Conservation (phyloP, 2,888 invertebrate species). For the Scaptomyza cyrtandrae region DNA sequence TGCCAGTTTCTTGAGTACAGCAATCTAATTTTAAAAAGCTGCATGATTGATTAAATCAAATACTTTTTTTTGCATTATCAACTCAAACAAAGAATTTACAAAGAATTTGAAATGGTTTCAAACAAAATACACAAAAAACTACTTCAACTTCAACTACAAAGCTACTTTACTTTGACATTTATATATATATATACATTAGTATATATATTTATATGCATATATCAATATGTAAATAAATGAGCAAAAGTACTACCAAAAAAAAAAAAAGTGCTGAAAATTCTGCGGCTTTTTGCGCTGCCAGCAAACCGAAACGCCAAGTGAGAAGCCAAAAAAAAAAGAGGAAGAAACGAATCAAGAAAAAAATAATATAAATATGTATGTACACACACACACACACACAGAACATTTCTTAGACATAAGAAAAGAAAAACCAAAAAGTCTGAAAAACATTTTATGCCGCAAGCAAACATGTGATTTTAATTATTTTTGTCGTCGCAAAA, state of each 20-base stretch:
- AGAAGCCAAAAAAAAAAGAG: constrained; percentile 48
- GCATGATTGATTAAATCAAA: background rate
- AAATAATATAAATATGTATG: constrained; percentile 40
- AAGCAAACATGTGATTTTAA: constrained; percentile 80
- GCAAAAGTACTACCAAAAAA: constrained; percentile 31
- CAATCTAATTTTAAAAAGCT: background rate
- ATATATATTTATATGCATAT: constrained; percentile 8
- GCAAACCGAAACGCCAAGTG: constrained; percentile 71
- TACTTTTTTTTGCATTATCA: background rate
- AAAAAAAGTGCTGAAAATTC: constrained; percentile 28
- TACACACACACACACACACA: background rate
- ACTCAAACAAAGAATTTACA: background rate
- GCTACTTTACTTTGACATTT: background rate
- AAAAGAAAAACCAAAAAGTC: constrained; percentile 44
- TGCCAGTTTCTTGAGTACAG: background rate
- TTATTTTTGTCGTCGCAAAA: constrained; percentile 77
- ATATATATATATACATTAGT: background rate
- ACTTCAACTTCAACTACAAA: too few relatives aligned
- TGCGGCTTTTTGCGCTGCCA: constrained; percentile 64
- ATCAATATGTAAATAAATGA: constrained; percentile 33
- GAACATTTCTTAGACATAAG: background rate
- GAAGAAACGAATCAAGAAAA: constrained; percentile 22
- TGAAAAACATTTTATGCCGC: constrained; percentile 74
- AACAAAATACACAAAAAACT: background rate
- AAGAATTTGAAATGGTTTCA: background rate